phyloP scores from a whole-genome alignment of 1,140 invertebrate genomes.

The Ceratina australensis region DNA sequence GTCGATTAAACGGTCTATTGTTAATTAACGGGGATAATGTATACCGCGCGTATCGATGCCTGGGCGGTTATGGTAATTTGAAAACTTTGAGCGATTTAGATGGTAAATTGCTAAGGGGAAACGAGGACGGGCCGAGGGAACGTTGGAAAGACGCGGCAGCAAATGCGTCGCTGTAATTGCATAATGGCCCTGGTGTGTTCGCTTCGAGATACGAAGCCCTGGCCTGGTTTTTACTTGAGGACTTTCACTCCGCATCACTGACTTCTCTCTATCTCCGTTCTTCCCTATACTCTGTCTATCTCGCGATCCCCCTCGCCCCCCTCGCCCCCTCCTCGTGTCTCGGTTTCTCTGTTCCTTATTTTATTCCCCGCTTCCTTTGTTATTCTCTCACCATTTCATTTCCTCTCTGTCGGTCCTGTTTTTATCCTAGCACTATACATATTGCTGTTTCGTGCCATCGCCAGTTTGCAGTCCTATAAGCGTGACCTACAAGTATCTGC shows the following conservation, averaged over 20 bases:
- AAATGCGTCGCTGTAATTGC: slow-evolving; percentile 66
- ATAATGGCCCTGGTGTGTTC: slow-evolving; percentile 64
- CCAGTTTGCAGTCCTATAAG: too few species aligned
- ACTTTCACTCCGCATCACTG: slow-evolving; percentile 66
- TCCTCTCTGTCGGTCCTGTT: background rate
- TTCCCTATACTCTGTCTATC: slow-evolving; percentile 20
- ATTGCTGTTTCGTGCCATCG: background rate
- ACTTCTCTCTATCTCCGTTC: slow-evolving; percentile 21
- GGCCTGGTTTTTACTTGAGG: slow-evolving; percentile 70
- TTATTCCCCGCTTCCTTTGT: slow-evolving; percentile 12
- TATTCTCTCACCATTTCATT: background rate
- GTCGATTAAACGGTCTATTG: background rate
- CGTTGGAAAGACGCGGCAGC: slow-evolving; percentile 44
- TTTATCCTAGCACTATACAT: background rate
- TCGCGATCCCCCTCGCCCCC: background rate
- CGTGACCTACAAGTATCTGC: too few species aligned
- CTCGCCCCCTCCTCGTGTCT: slow-evolving; percentile 16
- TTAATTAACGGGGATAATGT: slow-evolving; percentile 11
- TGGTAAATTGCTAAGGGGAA: slow-evolving; percentile 60
- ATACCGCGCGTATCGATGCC: background rate
- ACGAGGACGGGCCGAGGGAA: slow-evolving; percentile 23
- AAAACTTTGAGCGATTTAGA: slow-evolving; percentile 67
- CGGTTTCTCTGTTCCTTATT: slow-evolving; percentile 35
- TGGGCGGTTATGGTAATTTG: slow-evolving; percentile 53
- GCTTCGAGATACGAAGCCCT: slow-evolving; percentile 66